phyloP scores from a whole-genome alignment of 2,888 invertebrate species.

The Stenodera caucasica region DNA sequence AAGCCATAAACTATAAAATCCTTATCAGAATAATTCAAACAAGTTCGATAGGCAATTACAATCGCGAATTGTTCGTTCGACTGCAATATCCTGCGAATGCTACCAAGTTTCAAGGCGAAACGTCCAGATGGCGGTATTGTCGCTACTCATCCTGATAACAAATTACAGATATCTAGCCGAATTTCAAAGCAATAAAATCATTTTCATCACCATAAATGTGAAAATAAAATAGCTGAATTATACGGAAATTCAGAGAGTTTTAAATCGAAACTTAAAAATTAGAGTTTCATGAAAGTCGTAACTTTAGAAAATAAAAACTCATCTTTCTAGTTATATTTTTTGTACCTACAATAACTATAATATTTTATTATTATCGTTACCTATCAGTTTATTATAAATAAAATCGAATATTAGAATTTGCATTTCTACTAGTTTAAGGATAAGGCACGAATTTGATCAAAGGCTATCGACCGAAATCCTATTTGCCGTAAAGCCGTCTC shows the following conservation, averaged over 20 bases:
- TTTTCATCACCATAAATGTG: too few species aligned
- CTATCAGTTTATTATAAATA: too few species aligned
- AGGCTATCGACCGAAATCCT: too few species aligned
- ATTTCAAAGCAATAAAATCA: too few species aligned
- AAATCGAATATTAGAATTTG: too few species aligned
- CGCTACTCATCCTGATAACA: neutral
- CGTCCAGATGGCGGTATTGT: neutral
- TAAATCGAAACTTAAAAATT: neutral
- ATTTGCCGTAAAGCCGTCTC: too few species aligned
- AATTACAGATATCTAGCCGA: neutral
- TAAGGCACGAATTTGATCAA: too few species aligned
- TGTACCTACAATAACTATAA: too few species aligned
- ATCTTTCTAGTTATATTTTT: too few species aligned
- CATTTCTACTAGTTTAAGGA: too few species aligned
- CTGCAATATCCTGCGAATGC: neutral
- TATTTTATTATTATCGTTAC: too few species aligned
- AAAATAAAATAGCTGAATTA: too few species aligned
- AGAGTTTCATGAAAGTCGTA: neutral
- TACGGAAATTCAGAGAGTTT: neutral
- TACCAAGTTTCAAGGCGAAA: neutral
- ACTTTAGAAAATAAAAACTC: neutral
- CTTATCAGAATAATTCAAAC: neutral
- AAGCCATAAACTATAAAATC: neutral
- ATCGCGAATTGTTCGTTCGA: neutral
- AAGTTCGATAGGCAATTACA: neutral